Conservation (phyloP, 2,113 vertebrate genomes). For the Toxotes jaculatrix region DNA sequence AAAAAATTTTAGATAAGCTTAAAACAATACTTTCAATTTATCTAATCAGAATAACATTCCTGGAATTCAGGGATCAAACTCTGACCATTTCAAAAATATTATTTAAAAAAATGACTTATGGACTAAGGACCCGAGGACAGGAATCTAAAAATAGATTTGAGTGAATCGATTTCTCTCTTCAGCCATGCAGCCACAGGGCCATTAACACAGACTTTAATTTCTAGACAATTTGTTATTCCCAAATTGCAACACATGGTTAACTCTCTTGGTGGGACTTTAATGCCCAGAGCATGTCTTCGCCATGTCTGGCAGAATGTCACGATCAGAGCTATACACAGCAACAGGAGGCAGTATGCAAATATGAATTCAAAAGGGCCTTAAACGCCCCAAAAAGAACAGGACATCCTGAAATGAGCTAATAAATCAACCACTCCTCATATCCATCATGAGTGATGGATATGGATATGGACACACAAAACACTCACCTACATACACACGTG, state of each 20-base stretch:
- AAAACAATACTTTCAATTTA: background rate
- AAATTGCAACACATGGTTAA: conserved; percentile 69
- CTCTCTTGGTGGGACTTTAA: conserved; percentile 64
- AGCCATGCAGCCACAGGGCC: conserved; percentile 52
- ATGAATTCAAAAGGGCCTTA: conserved; percentile 39
- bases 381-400: conserved; percentile 8
- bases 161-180: conserved; percentile 56
- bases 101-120: conserved; percentile 28
- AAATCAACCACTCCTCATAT: conserved; percentile 10
- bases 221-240: conserved; percentile 69
- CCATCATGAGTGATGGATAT: background rate
- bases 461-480: background rate
- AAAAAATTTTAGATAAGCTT: background rate
- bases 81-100: conserved; percentile 7
- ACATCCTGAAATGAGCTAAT: conserved; percentile 21
- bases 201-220: conserved; percentile 72
- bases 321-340: conserved; percentile 38
- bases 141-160: conserved; percentile 51
- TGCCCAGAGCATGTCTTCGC: conserved; percentile 49
- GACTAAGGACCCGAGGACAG: conserved; percentile 49
- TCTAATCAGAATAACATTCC: conserved; percentile 12
- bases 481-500: background rate
- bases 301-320: conserved; percentile 56
- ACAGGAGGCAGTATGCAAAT: conserved; percentile 58
- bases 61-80: conserved; percentile 20